Evolutionary conservation across 1,140 invertebrate genomes (phyloP).

Genomic region (Aphelinus certus): DNA sequence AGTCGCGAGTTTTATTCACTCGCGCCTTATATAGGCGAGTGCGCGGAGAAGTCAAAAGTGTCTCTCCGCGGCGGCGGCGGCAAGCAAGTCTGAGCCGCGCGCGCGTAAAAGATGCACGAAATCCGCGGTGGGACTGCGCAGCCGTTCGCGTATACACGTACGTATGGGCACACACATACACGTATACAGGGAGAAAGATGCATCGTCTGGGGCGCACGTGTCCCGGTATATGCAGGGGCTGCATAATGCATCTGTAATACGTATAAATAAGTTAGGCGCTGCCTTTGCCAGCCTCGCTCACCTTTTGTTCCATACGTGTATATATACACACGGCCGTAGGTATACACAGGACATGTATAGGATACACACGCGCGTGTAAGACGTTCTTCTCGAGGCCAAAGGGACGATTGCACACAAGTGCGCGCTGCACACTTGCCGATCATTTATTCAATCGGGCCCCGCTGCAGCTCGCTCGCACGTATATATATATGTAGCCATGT

Average conservation of each 20-base stretch:
- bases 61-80: neutral
- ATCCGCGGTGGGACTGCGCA: neutral
- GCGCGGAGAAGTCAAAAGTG: too few relatives aligned
- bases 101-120: constrained; percentile 43
- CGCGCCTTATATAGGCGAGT: too few relatives aligned
- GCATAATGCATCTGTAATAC: constrained; percentile 47
- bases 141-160: too few relatives aligned
- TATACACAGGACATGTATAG: too few relatives aligned
- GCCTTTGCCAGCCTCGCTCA: constrained; percentile 22
- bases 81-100: neutral
- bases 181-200: constrained; percentile 25
- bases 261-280: constrained; percentile 45
- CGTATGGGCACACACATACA: too few relatives aligned
- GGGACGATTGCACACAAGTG: constrained; percentile 33
- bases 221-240: constrained; percentile 23
- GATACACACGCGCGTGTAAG: too few relatives aligned
- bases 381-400: neutral
- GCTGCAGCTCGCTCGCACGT: neutral
- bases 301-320: constrained; percentile 12
- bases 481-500: too few relatives aligned
- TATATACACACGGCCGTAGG: neutral
- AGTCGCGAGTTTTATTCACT: too few relatives aligned
- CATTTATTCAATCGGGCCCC: constrained; percentile 33
- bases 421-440: neutral
- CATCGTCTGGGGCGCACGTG: constrained; percentile 26